Percentiles rank a stretch among this genome's conserved stretches.
Evolutionary conservation across 2,113 vertebrate genomes (phyloP).

Genomic region (Nothoprocta pentlandii): DNA sequence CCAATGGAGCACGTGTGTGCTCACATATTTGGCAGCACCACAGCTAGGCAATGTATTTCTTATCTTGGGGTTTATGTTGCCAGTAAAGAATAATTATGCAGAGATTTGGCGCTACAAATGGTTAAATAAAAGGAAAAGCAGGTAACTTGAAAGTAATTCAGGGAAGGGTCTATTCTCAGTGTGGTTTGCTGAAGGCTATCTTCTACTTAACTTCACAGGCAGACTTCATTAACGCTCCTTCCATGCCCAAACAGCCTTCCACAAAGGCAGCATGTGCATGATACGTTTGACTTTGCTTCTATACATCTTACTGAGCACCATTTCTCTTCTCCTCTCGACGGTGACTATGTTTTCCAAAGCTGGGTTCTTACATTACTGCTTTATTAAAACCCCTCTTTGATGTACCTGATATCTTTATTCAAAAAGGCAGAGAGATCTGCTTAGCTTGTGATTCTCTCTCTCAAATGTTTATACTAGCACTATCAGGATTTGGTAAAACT

Average conservation of each 20-base stretch:
- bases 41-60: fast-evolving
- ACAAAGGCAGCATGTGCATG: fast-evolving
- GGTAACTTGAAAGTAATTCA: background rate
- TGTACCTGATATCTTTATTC: fast-evolving
- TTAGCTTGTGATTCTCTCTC: background rate
- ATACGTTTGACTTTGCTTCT: fast-evolving
- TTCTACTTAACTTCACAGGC: background rate
- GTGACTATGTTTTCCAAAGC: fast-evolving
- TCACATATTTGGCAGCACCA: background rate
- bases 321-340: background rate
- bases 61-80: fast-evolving
- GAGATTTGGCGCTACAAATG: no score
- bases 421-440: background rate
- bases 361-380: background rate
- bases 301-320: background rate
- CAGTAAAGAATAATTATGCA: fast-evolving
- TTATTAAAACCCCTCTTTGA: background rate
- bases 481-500: background rate
- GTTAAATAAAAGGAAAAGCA: background rate
- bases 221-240: background rate
- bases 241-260: background rate
- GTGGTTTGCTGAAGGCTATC: background rate
- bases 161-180: background rate
- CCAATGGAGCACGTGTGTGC: fast-evolving
- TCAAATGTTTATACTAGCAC: background rate